A percentile compares a stretch with the other conserved stretches of the same genome.
Evolutionary conservation across 2,113 vertebrate species (phyloP).

Genomic region (Copsychus sechellarum): DNA sequence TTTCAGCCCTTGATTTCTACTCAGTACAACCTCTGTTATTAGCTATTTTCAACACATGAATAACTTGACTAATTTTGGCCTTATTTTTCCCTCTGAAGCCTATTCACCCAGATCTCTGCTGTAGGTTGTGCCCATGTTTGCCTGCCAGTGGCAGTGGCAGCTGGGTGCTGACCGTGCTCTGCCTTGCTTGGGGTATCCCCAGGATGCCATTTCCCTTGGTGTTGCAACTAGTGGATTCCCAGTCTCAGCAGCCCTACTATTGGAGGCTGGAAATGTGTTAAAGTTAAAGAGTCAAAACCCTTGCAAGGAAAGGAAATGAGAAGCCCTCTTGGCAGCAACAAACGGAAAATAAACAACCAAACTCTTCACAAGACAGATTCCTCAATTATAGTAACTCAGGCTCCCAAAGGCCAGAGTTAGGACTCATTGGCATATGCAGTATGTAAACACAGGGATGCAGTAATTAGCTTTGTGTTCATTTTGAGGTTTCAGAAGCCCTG

Average conservation of each 20-base stretch:
- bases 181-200: background rate
- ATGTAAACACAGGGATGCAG: slow-evolving; percentile 90
- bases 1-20: background rate
- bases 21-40: background rate
- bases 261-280: slow-evolving; percentile 50
- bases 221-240: background rate
- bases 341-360: slow-evolving; percentile 79
- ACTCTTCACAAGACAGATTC: slow-evolving; percentile 65
- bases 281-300: slow-evolving; percentile 64
- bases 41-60: background rate
- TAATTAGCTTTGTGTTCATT: slow-evolving; percentile 87
- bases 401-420: slow-evolving; percentile 70
- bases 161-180: fast-evolving
- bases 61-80: fast-evolving
- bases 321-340: slow-evolving; percentile 68
- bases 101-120: background rate
- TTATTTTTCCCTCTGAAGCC: background rate
- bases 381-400: slow-evolving; percentile 67
- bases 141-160: fast-evolving
- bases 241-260: background rate
- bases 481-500: slow-evolving; percentile 77
- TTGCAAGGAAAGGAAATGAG: slow-evolving; percentile 60
- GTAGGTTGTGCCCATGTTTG: background rate
- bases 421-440: slow-evolving; percentile 83
- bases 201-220: background rate